phyloP scores from a whole-genome alignment of 2,888 invertebrate genomes.

The Lepas anatifera region DNA sequence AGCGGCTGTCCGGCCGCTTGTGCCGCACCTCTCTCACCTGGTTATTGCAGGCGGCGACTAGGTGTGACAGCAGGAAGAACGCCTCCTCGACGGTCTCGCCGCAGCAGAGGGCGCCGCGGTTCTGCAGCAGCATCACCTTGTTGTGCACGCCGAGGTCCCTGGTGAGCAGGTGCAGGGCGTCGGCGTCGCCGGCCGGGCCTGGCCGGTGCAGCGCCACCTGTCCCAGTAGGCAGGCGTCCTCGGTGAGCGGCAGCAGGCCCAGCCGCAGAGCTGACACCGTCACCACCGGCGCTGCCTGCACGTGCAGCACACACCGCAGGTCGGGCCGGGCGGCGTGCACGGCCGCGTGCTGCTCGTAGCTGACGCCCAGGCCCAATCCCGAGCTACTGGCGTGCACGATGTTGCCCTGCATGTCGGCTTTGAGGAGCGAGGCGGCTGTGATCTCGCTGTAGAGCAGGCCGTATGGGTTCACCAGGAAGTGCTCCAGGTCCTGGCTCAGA shows the following conservation, averaged over 20 bases:
- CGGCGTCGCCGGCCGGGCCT: constrained; percentile 43
- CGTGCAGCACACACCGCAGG: constrained; percentile 88
- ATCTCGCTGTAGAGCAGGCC: constrained; percentile 91
- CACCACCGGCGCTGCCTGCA: constrained; percentile 64
- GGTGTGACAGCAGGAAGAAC: constrained; percentile 69
- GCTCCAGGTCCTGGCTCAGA: constrained; percentile 87
- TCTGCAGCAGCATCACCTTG: constrained; percentile 67
- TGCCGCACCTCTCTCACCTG: constrained; percentile 47
- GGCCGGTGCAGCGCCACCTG: constrained; percentile 67
- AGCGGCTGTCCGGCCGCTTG: too few relatives aligned
- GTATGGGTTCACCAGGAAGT: constrained; percentile 91
- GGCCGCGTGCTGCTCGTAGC: constrained; percentile 66
- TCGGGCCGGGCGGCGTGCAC: constrained; percentile 97
- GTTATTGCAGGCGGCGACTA: constrained; percentile 72
- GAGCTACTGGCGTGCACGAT: constrained; percentile 74
- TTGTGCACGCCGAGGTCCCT: constrained; percentile 86
- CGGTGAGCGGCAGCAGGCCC: constrained; percentile 81
- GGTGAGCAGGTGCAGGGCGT: constrained; percentile 51
- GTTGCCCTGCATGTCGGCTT: constrained; percentile 76
- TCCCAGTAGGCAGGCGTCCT: constrained; percentile 86
- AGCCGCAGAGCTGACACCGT: constrained; percentile 76
- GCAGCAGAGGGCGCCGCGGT: constrained; percentile 84
- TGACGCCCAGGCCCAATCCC: constrained; percentile 74
- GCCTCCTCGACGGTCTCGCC: constrained; percentile 96
- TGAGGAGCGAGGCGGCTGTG: constrained; percentile 79